Conservation (phyloP, 2,113 vertebrate species). For the human region GRCh38 chr4:168236501-168237000, state of each 20-base stretch:
- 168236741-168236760: background rate
- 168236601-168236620: background rate
- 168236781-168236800: background rate
- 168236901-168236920: background rate
- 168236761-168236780: background rate
- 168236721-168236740: background rate
- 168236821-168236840: background rate
- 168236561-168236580: background rate
- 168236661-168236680: background rate
- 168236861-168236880: background rate
- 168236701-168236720: background rate
- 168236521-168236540: background rate
- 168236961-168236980: background rate
- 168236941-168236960: background rate
- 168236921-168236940: background rate
- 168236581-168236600: background rate
- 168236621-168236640: background rate
- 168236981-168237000: background rate
- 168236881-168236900: background rate
- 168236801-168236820: background rate
- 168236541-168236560: background rate
- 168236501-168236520: background rate
- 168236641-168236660: background rate
- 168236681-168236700: background rate
- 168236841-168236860: background rate